A percentile compares a stretch with the other conserved stretches of the same genome.
Evolutionary conservation across 1,140 invertebrate species (phyloP).

Genomic region (Diachasma alloeum): DNA sequence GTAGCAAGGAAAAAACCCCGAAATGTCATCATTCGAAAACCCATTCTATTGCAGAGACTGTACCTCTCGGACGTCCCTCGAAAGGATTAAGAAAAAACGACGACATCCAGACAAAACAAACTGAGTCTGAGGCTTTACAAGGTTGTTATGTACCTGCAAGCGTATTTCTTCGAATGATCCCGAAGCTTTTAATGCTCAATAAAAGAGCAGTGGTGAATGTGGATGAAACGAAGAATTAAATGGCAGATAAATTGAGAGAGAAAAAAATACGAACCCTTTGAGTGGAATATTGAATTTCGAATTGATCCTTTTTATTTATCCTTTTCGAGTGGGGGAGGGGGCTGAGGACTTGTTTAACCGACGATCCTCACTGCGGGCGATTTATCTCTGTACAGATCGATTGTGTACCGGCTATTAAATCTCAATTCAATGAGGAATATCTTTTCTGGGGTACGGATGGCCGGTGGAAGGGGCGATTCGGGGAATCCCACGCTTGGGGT

Average conservation of each 20-base stretch:
- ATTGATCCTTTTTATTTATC: constrained; percentile 12
- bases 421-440: not conserved
- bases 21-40: too few species aligned
- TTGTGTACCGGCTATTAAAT: not conserved
- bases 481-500: not conserved
- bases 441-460: not conserved
- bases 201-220: not conserved
- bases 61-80: too few species aligned
- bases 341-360: not conserved
- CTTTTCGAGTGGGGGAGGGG: not conserved
- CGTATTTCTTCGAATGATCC: not conserved
- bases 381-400: not conserved
- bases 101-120: not conserved
- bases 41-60: too few species aligned
- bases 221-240: not conserved
- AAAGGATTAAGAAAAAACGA: too few species aligned
- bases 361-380: not conserved
- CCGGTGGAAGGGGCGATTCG: not conserved
- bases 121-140: not conserved
- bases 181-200: not conserved
- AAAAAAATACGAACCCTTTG: not conserved
- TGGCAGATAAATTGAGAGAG: not conserved
- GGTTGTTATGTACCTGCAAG: constrained; percentile 9
- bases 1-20: too few species aligned
- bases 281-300: constrained; percentile 5